These are phyloP conservation scores for Tenebrio molitor DNA, from an alignment of 1,140 invertebrate genomes.

Conservation along the genomic window DNA sequence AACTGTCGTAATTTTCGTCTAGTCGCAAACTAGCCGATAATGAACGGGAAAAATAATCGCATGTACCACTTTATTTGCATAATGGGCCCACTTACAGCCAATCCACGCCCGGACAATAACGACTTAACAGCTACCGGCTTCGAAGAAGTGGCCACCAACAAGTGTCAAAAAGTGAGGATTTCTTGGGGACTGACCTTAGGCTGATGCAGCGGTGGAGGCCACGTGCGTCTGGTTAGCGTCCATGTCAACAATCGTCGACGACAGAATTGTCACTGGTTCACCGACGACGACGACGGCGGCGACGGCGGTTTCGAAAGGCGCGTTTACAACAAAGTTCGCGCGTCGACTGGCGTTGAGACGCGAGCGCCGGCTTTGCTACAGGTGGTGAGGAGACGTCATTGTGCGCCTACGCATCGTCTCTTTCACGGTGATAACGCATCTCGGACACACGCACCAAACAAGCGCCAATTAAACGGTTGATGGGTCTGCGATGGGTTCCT, in stretches of 20 bases:
- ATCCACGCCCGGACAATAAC: too few relatives aligned
- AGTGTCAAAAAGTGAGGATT: conserved; percentile 4
- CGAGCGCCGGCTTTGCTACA: conserved; percentile 40
- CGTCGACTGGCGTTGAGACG: conserved; percentile 46
- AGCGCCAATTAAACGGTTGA: background rate
- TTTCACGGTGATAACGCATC: conserved; percentile 25
- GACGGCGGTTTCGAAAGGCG: conserved; percentile 7
- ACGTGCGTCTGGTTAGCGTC: conserved; percentile 1
- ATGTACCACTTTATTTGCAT: too few relatives aligned
- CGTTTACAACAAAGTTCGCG: conserved; percentile 34
- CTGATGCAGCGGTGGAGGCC: conserved; percentile 26
- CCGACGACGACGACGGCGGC: conserved; percentile 5
- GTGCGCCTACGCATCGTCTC: conserved; percentile 41
- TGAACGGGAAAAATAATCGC: background rate
- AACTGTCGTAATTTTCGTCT: conserved; percentile 22
- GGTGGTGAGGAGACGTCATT: conserved; percentile 41
- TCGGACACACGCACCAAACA: background rate
- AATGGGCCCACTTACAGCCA: too few relatives aligned
- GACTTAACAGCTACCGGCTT: too few relatives aligned
- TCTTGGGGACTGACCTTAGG: conserved; percentile 35
- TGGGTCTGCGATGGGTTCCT: background rate
- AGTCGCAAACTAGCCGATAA: background rate
- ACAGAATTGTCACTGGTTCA: background rate
- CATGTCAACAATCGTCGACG: conserved; percentile 16
- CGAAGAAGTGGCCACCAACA: background rate